These are phyloP conservation scores for Oxyura jamaicensis DNA, from an alignment of 2,113 vertebrate genomes.

Conservation along the genomic window DNA sequence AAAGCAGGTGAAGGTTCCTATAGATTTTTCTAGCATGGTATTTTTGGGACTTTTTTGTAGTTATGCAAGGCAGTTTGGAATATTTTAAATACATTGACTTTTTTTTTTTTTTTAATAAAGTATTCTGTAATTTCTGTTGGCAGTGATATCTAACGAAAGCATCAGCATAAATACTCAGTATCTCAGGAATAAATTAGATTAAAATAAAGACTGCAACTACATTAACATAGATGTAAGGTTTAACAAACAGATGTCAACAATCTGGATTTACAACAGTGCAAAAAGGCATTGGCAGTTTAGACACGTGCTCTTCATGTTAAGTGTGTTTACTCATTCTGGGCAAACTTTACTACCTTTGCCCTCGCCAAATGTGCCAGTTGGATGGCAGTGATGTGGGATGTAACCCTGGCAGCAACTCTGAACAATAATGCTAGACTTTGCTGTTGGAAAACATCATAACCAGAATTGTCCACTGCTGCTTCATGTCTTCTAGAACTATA, in stretches of 20 bases:
- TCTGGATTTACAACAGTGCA: background rate
- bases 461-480: background rate
- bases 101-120: rapidly evolving
- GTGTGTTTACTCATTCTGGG: background rate
- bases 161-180: background rate
- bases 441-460: background rate
- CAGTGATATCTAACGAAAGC: background rate
- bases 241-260: background rate
- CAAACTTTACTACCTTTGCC: background rate
- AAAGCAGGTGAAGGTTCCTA: background rate
- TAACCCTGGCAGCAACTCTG: background rate
- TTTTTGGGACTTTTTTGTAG: background rate
- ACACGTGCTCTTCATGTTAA: rapidly evolving
- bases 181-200: background rate
- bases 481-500: background rate
- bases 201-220: background rate
- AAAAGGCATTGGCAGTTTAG: background rate
- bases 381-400: background rate
- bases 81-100: background rate
- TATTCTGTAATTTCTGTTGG: background rate
- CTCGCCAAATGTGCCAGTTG: rapidly evolving
- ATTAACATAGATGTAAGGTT: background rate
- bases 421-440: background rate
- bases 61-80: background rate
- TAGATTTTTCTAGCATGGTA: background rate